Base-by-base conservation (phyloP, 2,797 vertebrate species). In the Ammospiza maritima region DNA sequence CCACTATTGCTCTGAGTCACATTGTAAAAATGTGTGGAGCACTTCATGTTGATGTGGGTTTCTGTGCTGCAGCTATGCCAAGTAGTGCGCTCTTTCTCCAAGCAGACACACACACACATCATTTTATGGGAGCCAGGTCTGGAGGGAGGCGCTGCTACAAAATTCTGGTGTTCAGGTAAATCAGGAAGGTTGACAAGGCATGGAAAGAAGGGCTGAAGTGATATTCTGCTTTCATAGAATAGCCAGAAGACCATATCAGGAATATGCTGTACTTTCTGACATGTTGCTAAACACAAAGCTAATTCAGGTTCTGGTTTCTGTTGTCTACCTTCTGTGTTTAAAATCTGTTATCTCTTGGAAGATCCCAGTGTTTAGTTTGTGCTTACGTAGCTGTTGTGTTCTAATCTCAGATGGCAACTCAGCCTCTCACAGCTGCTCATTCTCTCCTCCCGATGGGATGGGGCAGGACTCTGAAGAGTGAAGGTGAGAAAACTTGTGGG, bases 31-130 rank as follows among this genome's bases (percentile, higher is more conserved):
- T 6, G 15, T 48, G 5, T 1, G 6, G 40, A 23, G 9, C 45
- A 13, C 44, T 77, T 69, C 0, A 5, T 25, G 64, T 19, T 72
- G 38, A 8, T 42, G 23, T 9, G 26, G 22, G 5, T 62, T 53
- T 19, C 18, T 54, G 17, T 60, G 36, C 29, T 54, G 48, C 48
- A 77, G 45, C 25, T n/a, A 3, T 0, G 1, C 22, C 8, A 56
- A 32, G 6, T 4, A 8, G 4, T 18, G 5, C 2, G 0, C 22
- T 22, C 34, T 38, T 48, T 26, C 5, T 70, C 16, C 3, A 4
- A 3, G 9, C 20, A 79, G 26, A 42, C 4, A 9, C 23, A 26
- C 45, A 20, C 25, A 22, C 32, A 2, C 5, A 5, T 4, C 2
- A 3, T 66, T 88, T 51, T 60, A 51, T 16, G 38, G 19, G 21